These are phyloP conservation scores for Trochalopteron elliotii DNA, from an alignment of 2,113 vertebrate species.

Conservation along the genomic window DNA sequence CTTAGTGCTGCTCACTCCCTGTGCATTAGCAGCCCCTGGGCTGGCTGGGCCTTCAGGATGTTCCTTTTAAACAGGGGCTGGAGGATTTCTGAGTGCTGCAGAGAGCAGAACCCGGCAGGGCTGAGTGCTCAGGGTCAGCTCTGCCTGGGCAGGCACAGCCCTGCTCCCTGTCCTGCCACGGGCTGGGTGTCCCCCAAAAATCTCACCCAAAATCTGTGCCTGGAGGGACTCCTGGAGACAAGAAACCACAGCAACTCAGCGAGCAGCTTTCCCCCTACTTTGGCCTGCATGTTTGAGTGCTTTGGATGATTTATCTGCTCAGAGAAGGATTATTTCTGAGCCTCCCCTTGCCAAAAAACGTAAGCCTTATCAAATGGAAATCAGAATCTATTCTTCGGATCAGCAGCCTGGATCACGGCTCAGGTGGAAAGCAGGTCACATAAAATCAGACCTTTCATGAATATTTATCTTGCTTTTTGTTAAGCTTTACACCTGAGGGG, in stretches of 20 bases:
- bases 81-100: fast-evolving
- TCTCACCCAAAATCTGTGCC: background rate
- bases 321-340: constrained; percentile 58
- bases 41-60: background rate
- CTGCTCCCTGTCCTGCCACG: fast-evolving
- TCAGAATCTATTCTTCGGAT: constrained; percentile 32
- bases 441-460: background rate
- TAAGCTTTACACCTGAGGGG: background rate
- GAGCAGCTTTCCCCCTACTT: background rate
- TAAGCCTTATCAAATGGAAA: constrained; percentile 57
- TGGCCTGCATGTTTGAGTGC: background rate
- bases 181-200: background rate
- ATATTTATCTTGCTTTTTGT: background rate
- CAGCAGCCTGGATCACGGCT: constrained; percentile 44
- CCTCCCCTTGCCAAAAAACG: constrained; percentile 6
- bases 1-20: fast-evolving
- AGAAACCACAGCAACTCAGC: background rate
- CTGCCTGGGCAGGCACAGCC: background rate
- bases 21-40: background rate
- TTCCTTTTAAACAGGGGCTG: fast-evolving
- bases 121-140: fast-evolving
- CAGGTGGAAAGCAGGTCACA: constrained; percentile 56
- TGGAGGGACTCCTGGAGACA: background rate
- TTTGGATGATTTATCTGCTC: constrained; percentile 54
- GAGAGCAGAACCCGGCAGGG: fast-evolving